Conservation (phyloP, 2,113 vertebrate genomes). For the Hippotragus niger region DNA sequence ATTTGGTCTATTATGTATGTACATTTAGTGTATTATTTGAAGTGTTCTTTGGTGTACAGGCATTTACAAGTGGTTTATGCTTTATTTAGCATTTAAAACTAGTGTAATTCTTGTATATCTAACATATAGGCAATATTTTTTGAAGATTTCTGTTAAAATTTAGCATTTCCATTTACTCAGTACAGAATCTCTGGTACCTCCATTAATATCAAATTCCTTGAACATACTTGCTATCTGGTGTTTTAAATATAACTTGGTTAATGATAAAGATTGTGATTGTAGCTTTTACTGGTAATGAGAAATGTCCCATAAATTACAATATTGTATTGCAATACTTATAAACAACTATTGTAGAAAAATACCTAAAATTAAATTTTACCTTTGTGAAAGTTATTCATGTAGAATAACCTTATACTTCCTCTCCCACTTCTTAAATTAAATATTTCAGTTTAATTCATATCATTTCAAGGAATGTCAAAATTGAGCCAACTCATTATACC, state of each 20-base stretch:
- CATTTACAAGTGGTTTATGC: not conserved
- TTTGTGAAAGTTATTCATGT: not conserved
- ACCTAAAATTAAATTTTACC: not conserved
- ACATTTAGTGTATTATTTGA: slow-evolving; percentile 66
- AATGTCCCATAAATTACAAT: slow-evolving; percentile 67
- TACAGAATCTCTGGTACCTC: slow-evolving; percentile 71
- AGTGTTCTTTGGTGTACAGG: not conserved
- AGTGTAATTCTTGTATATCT: slow-evolving; percentile 55
- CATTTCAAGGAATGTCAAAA: not conserved
- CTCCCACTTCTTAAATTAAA: not conserved
- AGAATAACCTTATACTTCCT: not conserved
- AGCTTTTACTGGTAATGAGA: slow-evolving; percentile 72
- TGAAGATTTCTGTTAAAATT: slow-evolving; percentile 61
- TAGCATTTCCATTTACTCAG: slow-evolving; percentile 68
- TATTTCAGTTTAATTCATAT: not conserved
- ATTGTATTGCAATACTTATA: slow-evolving; percentile 59
- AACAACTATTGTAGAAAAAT: slow-evolving; percentile 45
- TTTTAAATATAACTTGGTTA: slow-evolving; percentile 68
- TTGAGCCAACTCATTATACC: not conserved
- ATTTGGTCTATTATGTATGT: slow-evolving; percentile 58
- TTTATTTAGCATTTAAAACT: not conserved
- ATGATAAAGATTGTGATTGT: slow-evolving; percentile 71
- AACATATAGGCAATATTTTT: slow-evolving; percentile 70
- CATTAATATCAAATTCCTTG: slow-evolving; percentile 70
- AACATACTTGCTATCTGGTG: slow-evolving; percentile 68